Conservation (phyloP, 30 jellyfish, hydroid and myxozoan genomes). For the Hydra vulgaris region DNA sequence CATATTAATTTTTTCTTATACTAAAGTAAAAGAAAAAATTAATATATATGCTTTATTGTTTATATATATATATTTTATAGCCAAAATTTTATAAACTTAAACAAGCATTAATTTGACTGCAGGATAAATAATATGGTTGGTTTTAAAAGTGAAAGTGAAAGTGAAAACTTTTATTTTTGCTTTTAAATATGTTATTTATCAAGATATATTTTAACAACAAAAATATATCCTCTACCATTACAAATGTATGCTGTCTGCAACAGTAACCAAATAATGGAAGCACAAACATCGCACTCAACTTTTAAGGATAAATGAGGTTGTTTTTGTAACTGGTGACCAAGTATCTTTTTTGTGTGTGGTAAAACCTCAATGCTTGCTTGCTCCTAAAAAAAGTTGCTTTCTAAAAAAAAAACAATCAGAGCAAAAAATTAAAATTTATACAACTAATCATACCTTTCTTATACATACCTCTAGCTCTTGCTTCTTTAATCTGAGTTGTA, state of each 20-base stretch:
- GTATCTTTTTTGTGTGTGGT: conserved; percentile 34
- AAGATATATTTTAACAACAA: not conserved
- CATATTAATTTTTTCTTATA: too few species aligned
- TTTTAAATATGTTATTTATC: too few species aligned
- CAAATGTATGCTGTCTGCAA: conserved; percentile 60
- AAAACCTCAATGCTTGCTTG: conserved; percentile 33
- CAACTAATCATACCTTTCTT: too few species aligned
- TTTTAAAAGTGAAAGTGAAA: too few species aligned
- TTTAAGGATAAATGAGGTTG: conserved; percentile 46
- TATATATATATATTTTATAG: too few species aligned
- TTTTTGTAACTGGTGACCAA: conserved; percentile 71
- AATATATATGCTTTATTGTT: too few species aligned
- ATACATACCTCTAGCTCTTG: conserved; percentile 71
- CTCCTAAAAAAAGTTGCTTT: conserved; percentile 2
- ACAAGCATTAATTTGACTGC: too few species aligned
- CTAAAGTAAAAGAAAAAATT: too few species aligned
- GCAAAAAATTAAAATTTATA: too few species aligned
- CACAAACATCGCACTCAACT: conserved; percentile 75
- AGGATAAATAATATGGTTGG: too few species aligned
- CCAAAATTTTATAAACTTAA: too few species aligned
- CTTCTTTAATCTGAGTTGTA: conserved; percentile 57
- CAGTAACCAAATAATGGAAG: conserved; percentile 71
- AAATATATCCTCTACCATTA: conserved; percentile 24
- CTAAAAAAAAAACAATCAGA: not conserved
- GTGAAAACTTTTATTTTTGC: too few species aligned